Percentiles rank a stretch among this genome's conserved stretches.
Evolutionary conservation across 2,888 invertebrate genomes (phyloP).

Genomic region (Hylaea fasciaria): DNA sequence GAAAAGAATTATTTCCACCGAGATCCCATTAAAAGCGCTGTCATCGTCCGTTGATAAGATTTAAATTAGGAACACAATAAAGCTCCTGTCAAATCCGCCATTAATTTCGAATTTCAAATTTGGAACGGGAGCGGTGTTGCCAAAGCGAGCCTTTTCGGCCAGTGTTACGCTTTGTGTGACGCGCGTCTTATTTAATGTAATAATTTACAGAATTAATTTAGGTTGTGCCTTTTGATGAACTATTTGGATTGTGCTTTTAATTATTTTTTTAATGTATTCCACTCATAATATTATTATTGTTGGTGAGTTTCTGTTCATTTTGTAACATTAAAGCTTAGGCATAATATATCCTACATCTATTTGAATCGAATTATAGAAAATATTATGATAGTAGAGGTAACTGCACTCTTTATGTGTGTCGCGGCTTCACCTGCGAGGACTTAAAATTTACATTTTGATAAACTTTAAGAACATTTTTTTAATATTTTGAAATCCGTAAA

Average conservation of each 20-base stretch:
- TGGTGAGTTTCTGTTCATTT: no score
- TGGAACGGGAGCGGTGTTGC: conserved; percentile 75
- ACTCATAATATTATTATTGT: neutral
- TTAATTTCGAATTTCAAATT: conserved; percentile 81
- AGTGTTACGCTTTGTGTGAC: conserved; percentile 31
- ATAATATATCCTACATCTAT: no score
- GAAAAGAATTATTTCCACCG: conserved; percentile 69
- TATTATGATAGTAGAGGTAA: no score
- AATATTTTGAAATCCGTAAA: no score
- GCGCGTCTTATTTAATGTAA: conserved; percentile 23
- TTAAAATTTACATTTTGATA: no score
- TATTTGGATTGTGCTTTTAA: conserved; percentile 5
- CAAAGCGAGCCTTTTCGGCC: conserved; percentile 36
- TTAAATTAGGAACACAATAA: conserved; percentile 84
- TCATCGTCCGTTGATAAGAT: conserved; percentile 83
- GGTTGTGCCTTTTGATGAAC: conserved; percentile 3
- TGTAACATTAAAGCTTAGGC: no score
- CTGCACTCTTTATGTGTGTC: no score
- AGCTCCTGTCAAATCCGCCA: conserved; percentile 84
- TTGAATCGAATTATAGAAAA: no score
- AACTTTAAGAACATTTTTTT: no score
- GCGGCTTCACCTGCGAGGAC: no score
- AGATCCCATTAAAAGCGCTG: conserved; percentile 82
- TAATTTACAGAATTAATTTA: conserved; percentile 15
- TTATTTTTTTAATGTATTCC: neutral